Percentiles rank a stretch among this genome's conserved stretches.
These are phyloP conservation scores for Geotria australis DNA, from an alignment of 2,797 vertebrate species.

Conservation along the genomic window DNA sequence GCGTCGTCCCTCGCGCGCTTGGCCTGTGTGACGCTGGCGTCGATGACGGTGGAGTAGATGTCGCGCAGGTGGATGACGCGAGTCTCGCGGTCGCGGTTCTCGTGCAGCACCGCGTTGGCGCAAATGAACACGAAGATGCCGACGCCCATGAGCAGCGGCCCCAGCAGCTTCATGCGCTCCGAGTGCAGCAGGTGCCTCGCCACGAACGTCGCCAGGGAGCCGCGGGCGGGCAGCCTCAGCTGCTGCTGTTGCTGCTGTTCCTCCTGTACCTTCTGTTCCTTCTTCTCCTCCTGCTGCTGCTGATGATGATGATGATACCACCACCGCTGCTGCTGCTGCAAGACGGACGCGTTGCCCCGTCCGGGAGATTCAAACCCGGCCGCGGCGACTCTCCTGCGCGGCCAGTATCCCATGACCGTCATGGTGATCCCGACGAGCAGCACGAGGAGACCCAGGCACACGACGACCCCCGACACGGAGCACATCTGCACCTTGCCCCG, in stretches of 20 bases:
- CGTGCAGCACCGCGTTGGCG: slow-evolving; percentile 78
- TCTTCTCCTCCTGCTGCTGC: too few relatives aligned
- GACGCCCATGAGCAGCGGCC: slow-evolving; percentile 85
- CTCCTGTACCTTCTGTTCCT: too few relatives aligned
- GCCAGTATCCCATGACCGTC: slow-evolving; percentile 89
- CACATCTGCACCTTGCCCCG: slow-evolving; percentile 80
- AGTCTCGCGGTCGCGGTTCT: slow-evolving; percentile 86
- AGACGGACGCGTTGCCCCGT: too few relatives aligned
- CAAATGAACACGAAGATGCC: slow-evolving; percentile 98
- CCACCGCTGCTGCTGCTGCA: too few relatives aligned
- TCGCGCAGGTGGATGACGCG: slow-evolving; percentile 89
- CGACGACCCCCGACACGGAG: slow-evolving; percentile 56
- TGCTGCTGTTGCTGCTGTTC: too few relatives aligned
- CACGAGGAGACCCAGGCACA: slow-evolving; percentile 43
- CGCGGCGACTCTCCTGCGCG: slow-evolving; percentile 17
- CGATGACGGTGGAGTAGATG: slow-evolving; percentile 92
- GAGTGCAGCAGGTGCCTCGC: slow-evolving; percentile 60
- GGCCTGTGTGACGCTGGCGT: slow-evolving; percentile 5
- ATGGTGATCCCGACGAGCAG: slow-evolving; percentile 62
- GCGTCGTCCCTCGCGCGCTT: too few relatives aligned
- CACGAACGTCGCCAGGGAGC: slow-evolving; percentile 43
- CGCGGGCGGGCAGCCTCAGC: slow-evolving; percentile 1
- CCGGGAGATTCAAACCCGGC: not conserved
- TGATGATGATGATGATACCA: too few relatives aligned
- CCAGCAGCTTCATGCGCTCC: slow-evolving; percentile 81